Base-by-base conservation (phyloP, 53 echinoderm and acorn worm genomes). In the Holothuria leucospilota region DNA sequence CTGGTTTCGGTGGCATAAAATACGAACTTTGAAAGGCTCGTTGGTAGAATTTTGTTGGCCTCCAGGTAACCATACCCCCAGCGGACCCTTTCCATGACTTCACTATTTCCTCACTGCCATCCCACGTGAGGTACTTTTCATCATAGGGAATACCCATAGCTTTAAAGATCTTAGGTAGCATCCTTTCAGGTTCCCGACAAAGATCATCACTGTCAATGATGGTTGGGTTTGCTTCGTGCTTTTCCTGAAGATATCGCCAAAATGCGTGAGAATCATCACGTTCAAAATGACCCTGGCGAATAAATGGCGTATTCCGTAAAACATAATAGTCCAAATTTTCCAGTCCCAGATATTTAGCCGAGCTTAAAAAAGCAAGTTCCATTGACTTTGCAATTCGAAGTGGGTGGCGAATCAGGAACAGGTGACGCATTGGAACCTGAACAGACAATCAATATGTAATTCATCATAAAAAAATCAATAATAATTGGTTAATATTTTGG, bases 161-260 rank as follows among this genome's bases (percentile, higher is more conserved):
- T 46, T 71, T 71, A 52, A 82, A 82, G 61, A 82, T 46, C 63
- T 88, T 88, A 4, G 88, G 88, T 2, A 88, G 74, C 26, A 82
- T 13, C 40, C 72, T 41, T 49, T 71, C 88, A 8, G 88, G 88
- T 51, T 88, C 26, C 9, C 9, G 8, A 25, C 42, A 64, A 29
- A 88, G 27, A 63, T 88, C 88, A 51, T 82, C 88, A 29, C 71
- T 20, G 65, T 88, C 88, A 82, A 88, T 62, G 4, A 88, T 39
- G n/a, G 72, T 62, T 16, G 88, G 88, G 51, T 62, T 88, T 11
- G 82, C 60, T 26, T 88, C 88, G 59, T 81, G 20, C 5, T 71
- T 83, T 46, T 82, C 71, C 24, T 51, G 60, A 56, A 89, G 77
- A 84, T 84, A 64, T 51, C 84, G 72, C 89, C 89, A 89, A 53